Percentiles rank a stretch among this genome's conserved stretches.
Conservation (phyloP, 1,140 invertebrate species). For the Chrysomallon squamiferum region DNA sequence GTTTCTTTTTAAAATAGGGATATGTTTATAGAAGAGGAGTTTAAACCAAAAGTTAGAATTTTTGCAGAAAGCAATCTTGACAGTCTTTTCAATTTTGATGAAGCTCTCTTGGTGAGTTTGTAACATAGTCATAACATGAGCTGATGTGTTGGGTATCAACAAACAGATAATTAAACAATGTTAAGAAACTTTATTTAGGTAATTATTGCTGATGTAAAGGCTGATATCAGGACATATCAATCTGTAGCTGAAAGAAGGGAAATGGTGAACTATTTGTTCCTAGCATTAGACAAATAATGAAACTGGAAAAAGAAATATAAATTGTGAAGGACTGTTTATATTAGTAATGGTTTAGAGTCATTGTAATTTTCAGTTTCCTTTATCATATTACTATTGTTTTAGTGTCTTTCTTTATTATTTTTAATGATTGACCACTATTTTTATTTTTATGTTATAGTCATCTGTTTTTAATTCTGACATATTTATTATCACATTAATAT, state of each 20-base stretch:
- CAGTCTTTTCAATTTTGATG: conserved; percentile 60
- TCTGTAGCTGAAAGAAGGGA: too few relatives aligned
- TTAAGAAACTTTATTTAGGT: neutral
- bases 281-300: too few relatives aligned
- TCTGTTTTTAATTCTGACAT: too few relatives aligned
- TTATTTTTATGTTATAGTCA: too few relatives aligned
- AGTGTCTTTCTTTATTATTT: too few relatives aligned
- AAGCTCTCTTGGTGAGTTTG: conserved; percentile 31
- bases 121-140: neutral
- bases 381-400: too few relatives aligned
- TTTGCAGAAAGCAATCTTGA: conserved; percentile 57
- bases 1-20: conserved; percentile 44
- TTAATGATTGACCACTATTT: too few relatives aligned
- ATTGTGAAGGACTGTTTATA: too few relatives aligned
- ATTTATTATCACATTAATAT: neutral
- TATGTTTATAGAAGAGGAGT: conserved; percentile 57
- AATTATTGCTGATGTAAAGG: neutral
- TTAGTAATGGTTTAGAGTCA: too few relatives aligned
- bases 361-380: too few relatives aligned
- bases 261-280: too few relatives aligned
- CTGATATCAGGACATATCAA: neutral
- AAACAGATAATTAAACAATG: neutral
- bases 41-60: conserved; percentile 48
- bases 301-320: too few relatives aligned
- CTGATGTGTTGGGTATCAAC: neutral